phyloP scores from a whole-genome alignment of 2,797 vertebrate genomes.

The Danio choprae region DNA sequence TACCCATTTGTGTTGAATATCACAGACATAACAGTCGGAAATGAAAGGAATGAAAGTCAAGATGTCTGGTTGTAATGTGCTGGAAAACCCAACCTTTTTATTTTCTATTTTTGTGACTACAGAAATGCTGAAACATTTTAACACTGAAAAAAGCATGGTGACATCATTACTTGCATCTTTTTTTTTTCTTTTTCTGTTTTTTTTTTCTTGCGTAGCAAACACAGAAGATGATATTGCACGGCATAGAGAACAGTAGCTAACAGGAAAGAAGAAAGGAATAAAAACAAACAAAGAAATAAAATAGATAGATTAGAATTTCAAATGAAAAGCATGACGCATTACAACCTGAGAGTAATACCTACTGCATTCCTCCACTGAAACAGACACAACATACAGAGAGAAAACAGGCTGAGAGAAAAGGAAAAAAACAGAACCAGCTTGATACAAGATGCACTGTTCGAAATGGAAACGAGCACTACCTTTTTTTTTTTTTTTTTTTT shows the following conservation, averaged over 20 bases:
- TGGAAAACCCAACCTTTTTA: slow-evolving; percentile 99
- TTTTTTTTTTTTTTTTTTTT: too few relatives aligned
- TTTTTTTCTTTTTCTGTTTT: slow-evolving; percentile 59
- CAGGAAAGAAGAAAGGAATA: slow-evolving; percentile 18
- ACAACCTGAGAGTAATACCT: slow-evolving; percentile 85
- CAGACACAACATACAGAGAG: slow-evolving; percentile 69
- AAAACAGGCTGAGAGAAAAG: slow-evolving; percentile 47
- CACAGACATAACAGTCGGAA: neutral
- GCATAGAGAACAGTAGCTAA: slow-evolving; percentile 77
- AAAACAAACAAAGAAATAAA: neutral
- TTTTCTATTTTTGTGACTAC: slow-evolving; percentile 98
- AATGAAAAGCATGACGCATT: slow-evolving; percentile 61
- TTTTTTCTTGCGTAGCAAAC: slow-evolving; percentile 93
- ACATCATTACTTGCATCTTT: slow-evolving; percentile 92
- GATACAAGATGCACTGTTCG: slow-evolving; percentile 81
- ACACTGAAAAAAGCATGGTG: slow-evolving; percentile 97
- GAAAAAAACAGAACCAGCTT: slow-evolving; percentile 72
- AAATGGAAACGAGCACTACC: slow-evolving; percentile 84
- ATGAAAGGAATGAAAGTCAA: slow-evolving; percentile 67
- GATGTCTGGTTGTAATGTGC: slow-evolving; percentile 85
- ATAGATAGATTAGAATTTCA: slow-evolving; percentile 13
- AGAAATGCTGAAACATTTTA: slow-evolving; percentile 98
- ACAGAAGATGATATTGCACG: slow-evolving; percentile 99
- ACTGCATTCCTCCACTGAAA: slow-evolving; percentile 75
- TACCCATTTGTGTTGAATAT: neutral